These are phyloP conservation scores for Prosopocoilus inquinatus DNA, from an alignment of 2,888 invertebrate genomes.

Conservation along the genomic window DNA sequence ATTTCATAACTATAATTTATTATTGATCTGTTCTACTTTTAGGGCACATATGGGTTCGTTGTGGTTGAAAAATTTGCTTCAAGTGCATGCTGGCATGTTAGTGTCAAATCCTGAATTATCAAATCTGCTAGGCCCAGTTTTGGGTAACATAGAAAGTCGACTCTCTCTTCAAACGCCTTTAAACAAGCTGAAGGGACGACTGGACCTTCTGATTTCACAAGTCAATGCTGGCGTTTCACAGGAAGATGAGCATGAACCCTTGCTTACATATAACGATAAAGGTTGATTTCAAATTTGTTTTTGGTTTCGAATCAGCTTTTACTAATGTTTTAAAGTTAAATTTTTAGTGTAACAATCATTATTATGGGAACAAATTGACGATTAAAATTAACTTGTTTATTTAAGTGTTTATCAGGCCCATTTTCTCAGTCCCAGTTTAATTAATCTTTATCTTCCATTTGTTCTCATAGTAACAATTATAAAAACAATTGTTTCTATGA, in stretches of 20 bases:
- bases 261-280: conserved; percentile 58
- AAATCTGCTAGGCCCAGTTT: conserved; percentile 56
- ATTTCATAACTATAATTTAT: no score
- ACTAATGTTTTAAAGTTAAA: no score
- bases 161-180: conserved; percentile 55
- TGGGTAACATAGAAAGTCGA: conserved; percentile 59
- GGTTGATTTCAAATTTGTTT: conserved; percentile 39
- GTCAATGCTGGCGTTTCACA: conserved; percentile 48
- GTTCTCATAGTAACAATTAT: no score
- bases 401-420: no score
- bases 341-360: no score
- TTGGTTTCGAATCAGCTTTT: not conserved
- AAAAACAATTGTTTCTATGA: no score
- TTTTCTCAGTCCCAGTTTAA: no score
- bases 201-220: conserved; percentile 60
- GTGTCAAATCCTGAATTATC: conserved; percentile 61
- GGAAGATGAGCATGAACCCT: conserved; percentile 49
- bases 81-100: conserved; percentile 60
- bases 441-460: no score
- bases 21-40: conserved; percentile 25
- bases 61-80: conserved; percentile 61
- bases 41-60: conserved; percentile 56
- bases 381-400: no score
- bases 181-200: conserved; percentile 59
- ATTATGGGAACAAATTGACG: no score